Conservation (phyloP, 2,797 vertebrate genomes). For the Bovichtus diacanthus region DNA sequence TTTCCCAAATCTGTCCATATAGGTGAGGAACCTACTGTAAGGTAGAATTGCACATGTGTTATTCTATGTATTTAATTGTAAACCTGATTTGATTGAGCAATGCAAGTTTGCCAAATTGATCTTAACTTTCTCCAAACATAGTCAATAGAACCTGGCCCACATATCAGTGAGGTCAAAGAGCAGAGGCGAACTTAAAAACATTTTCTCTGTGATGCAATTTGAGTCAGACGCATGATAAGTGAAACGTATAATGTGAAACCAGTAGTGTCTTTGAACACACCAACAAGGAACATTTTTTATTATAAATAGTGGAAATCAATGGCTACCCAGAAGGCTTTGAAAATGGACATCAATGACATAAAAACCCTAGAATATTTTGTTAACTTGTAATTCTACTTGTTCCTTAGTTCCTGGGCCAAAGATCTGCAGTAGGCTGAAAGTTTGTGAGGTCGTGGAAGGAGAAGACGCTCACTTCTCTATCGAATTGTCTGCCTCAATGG, state of each 20-base stretch:
- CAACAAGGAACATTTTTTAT: neutral
- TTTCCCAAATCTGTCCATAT: constrained; percentile 91
- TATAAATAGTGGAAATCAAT: neutral
- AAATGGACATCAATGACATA: neutral
- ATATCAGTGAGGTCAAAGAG: too few species aligned
- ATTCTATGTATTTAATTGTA: neutral
- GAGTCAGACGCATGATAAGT: neutral
- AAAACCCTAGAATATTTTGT: neutral
- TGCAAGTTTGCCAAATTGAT: neutral
- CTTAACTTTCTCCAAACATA: neutral
- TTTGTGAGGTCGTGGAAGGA: constrained; percentile 78
- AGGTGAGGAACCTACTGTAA: constrained; percentile 82
- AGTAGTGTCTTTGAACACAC: neutral
- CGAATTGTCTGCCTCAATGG: constrained; percentile 86
- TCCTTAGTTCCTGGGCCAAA: constrained; percentile 88
- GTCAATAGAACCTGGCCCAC: too few species aligned
- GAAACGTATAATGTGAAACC: neutral
- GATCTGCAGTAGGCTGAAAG: constrained; percentile 84
- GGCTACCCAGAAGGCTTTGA: neutral
- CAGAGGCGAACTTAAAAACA: too few species aligned
- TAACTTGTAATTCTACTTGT: neutral
- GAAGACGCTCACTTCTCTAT: constrained; percentile 89
- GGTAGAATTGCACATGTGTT: neutral
- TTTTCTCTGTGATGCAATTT: too few species aligned
- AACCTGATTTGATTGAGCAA: neutral